A percentile compares a stretch with the other conserved stretches of the same genome.
Conservation (phyloP, 92 coral and sea anemone species). For the Zoanthus sociatus region DNA sequence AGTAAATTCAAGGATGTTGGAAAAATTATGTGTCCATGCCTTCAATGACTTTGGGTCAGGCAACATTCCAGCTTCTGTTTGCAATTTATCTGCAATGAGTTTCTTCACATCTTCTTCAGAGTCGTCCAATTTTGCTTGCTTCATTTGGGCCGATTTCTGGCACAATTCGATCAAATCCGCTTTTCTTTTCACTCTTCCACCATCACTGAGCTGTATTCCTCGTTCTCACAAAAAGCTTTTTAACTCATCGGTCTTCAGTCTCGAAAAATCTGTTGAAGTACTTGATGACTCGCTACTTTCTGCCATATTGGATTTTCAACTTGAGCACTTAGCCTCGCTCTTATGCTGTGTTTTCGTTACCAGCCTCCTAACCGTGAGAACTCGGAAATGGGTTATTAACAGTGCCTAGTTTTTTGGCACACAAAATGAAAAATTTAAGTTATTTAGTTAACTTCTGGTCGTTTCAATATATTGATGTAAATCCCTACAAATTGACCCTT, state of each 20-base stretch:
- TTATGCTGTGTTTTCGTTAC: constrained; percentile 20
- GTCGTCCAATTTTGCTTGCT: constrained; percentile 43
- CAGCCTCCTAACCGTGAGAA: constrained; percentile 21
- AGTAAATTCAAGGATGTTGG: constrained; percentile 30
- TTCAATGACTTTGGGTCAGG: constrained; percentile 52
- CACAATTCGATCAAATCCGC: constrained; percentile 42
- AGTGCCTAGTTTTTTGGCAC: constrained; percentile 13
- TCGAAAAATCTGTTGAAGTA: constrained; percentile 34
- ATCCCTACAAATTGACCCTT: not conserved
- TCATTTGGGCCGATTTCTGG: constrained; percentile 51
- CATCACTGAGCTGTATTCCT: constrained; percentile 53
- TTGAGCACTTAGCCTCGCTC: constrained; percentile 44
- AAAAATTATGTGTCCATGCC: constrained; percentile 27
- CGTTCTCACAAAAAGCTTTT: constrained; percentile 46
- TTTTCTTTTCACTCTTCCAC: constrained; percentile 46
- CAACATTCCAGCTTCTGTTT: constrained; percentile 26
- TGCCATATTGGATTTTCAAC: constrained; percentile 19
- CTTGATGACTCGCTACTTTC: constrained; percentile 11
- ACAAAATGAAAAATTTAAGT: constrained; percentile 1
- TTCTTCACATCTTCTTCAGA: constrained; percentile 9
- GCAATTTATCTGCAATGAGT: constrained; percentile 26
- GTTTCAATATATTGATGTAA: constrained; percentile 2
- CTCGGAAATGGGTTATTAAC: constrained; percentile 34
- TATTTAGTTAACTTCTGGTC: not conserved
- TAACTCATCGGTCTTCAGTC: constrained; percentile 27